phyloP scores from a whole-genome alignment of 2,888 invertebrate genomes.

The Seira musarum region DNA sequence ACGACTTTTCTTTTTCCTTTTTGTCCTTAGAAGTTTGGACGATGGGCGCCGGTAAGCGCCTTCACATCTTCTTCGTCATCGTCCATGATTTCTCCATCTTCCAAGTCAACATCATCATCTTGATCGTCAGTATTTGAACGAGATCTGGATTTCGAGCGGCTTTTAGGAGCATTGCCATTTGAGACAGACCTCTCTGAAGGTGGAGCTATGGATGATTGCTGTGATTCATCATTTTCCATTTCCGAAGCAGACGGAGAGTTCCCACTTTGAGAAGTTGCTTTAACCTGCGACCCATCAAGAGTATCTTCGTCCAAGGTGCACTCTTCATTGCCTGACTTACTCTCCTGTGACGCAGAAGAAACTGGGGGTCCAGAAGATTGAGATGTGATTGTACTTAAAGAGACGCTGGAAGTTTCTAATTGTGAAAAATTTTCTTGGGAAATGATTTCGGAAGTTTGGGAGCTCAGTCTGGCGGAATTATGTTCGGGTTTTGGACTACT shows the following conservation, averaged over 20 bases:
- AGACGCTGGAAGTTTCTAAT: constrained; percentile 20
- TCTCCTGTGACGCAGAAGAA: constrained; percentile 13
- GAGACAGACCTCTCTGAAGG: constrained; percentile 18
- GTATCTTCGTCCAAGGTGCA: constrained; percentile 28
- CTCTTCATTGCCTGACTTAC: constrained; percentile 13
- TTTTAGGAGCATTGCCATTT: constrained; percentile 28
- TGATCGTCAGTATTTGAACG: constrained; percentile 40
- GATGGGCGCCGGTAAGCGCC: constrained; percentile 23
- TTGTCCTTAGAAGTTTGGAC: constrained; percentile 20
- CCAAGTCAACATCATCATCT: constrained; percentile 74
- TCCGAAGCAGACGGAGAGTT: constrained; percentile 26
- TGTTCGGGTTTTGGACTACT: too few species aligned
- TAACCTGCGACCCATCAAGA: constrained; percentile 26
- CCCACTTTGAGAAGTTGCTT: constrained; percentile 23
- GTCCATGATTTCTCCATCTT: constrained; percentile 90
- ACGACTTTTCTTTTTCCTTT: constrained; percentile 39
- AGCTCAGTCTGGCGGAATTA: not conserved
- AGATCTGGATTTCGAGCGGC: constrained; percentile 37
- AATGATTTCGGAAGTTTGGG: constrained; percentile 28
- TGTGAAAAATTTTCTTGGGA: constrained; percentile 48
- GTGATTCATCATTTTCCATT: constrained; percentile 32
- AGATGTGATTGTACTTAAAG: constrained; percentile 29
- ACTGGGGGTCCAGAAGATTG: constrained; percentile 39
- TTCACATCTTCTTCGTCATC: constrained; percentile 76
- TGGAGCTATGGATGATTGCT: not conserved